Base-by-base conservation (phyloP, 2,113 vertebrate genomes). In the Cricetomys ansorgei region DNA sequence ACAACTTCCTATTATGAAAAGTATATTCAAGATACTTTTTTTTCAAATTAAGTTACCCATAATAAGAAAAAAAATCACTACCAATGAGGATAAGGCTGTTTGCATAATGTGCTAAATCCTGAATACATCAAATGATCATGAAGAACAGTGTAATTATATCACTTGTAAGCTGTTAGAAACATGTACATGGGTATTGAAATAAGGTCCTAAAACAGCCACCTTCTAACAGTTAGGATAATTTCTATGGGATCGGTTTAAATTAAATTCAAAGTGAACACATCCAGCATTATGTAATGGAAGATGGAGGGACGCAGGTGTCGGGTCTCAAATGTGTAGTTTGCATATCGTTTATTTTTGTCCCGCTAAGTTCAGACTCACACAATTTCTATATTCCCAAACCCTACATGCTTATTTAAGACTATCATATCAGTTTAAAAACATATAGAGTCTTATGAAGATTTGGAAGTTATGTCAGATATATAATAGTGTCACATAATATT, bases 1-100 rank as follows among this genome's bases (percentile, higher is more conserved):
- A 55, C 62, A 48, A 86, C 59, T 81, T 91, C 59, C 83, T 83
- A 45, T 43, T 50, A 79, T 53, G 70, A 92, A 93, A 92, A 93
- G 91, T 88, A 0, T 92, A 9, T 88, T 95, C 27, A 53, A 57
- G 53, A 81, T 7, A 57, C 65, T 79, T 77, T 23, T 64, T 94
- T 59, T 89, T 1, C 1, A 91, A 89, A 55, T 88, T 92, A 72
- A 95, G 86, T 40, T 40, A 53, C 0, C 3, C 7, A 29, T 1
- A 45, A 57, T n/a, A 3, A 59, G 4, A 48, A 4, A 45, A 79
- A 92, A 89, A 29, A 29, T 34, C 37, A 5, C n/a, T 59, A 19
- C 27, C 15, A 95, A 31, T 55, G 53, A 84, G 55, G 34, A n/a
- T 55, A 34, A 77, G 37, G 16, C 15, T 72, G 45, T 55, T 59